Evolutionary conservation across 2,888 invertebrate species (phyloP).

Genomic region (Tipula unca): DNA sequence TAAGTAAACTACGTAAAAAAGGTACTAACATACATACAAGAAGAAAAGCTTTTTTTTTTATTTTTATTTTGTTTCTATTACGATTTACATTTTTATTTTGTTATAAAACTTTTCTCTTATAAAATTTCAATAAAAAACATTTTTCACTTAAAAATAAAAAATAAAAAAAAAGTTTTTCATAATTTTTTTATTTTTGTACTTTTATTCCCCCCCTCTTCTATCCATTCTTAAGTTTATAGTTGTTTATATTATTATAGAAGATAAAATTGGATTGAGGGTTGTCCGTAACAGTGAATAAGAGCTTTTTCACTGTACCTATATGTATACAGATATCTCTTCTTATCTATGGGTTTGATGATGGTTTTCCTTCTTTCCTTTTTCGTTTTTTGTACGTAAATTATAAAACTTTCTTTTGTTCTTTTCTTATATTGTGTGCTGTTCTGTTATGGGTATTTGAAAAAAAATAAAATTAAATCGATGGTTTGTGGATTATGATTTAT

Average conservation of each 20-base stretch:
- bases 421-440: not conserved
- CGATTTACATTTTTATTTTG: slow-evolving; percentile 14
- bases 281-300: slow-evolving; percentile 14
- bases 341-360: not conserved
- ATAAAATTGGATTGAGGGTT: not conserved
- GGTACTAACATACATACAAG: not conserved
- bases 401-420: slow-evolving; percentile 8
- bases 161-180: not conserved
- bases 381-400: not conserved
- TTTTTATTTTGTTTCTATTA: not conserved
- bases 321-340: not conserved
- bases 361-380: no score
- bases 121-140: slow-evolving; percentile 14
- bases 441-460: not conserved
- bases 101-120: not conserved
- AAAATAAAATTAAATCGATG: not conserved
- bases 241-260: not conserved
- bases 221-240: not conserved
- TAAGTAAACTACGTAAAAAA: not conserved
- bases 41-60: not conserved
- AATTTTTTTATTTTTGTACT: not conserved
- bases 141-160: not conserved
- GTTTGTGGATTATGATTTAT: not conserved
- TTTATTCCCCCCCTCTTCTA: not conserved
- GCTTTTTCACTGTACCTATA: not conserved